A percentile compares a stretch with the other conserved stretches of the same genome.
Evolutionary conservation across 2,888 invertebrate species (phyloP).

Genomic region (Desoria tigrina): DNA sequence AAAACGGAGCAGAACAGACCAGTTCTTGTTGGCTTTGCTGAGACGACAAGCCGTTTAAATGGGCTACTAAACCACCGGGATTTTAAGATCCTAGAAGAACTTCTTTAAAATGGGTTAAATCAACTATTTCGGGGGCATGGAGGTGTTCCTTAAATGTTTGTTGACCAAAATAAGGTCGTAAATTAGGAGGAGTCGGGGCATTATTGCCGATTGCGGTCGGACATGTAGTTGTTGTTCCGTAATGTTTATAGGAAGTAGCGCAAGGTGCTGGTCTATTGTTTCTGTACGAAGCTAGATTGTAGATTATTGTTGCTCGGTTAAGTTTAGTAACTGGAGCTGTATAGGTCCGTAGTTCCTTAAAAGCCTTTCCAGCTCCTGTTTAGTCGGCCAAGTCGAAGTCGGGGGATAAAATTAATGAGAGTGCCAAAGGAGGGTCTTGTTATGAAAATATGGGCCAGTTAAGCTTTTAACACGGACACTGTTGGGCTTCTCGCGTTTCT

Average conservation of each 20-base stretch:
- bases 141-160: too few relatives aligned
- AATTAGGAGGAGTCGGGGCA: neutral
- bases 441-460: slow-evolving; percentile 42
- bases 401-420: slow-evolving; percentile 24
- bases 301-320: too few relatives aligned
- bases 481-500: slow-evolving; percentile 19
- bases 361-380: neutral
- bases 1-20: too few relatives aligned
- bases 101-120: neutral
- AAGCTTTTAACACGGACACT: slow-evolving; percentile 43
- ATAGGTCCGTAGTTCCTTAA: neutral
- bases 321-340: too few relatives aligned
- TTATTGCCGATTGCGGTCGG: neutral
- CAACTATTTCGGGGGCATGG: neutral
- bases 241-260: too few relatives aligned
- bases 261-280: too few relatives aligned
- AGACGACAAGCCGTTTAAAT: too few relatives aligned
- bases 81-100: too few relatives aligned
- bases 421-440: slow-evolving; percentile 38
- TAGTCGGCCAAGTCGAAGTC: neutral
- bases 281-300: too few relatives aligned
- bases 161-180: neutral
- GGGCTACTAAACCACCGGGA: too few relatives aligned
- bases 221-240: too few relatives aligned
- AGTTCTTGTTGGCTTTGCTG: too few relatives aligned